Evolutionary conservation across 2,888 invertebrate genomes (phyloP).

Genomic region (Autographa pulchrina): DNA sequence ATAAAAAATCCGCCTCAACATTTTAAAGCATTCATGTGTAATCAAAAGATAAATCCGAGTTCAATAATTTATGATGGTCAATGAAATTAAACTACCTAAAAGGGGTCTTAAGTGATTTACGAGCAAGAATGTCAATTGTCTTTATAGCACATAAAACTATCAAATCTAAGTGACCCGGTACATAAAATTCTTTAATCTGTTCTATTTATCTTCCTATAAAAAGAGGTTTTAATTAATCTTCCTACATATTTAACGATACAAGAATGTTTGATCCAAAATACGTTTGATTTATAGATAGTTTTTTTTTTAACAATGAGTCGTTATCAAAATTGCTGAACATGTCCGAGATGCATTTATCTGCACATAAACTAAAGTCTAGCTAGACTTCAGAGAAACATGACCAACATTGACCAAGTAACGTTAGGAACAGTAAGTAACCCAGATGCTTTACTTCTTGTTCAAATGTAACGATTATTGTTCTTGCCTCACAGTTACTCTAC

Average conservation of each 20-base stretch:
- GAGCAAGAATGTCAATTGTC: neutral
- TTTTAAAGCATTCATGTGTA: neutral
- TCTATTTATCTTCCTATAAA: neutral
- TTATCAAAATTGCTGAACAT: too few relatives aligned
- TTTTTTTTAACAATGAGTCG: too few relatives aligned
- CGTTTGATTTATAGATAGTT: neutral
- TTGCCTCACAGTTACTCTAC: slow-evolving; percentile 72
- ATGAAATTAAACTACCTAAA: neutral
- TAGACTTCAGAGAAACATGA: slow-evolving; percentile 27
- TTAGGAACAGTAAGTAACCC: slow-evolving; percentile 57
- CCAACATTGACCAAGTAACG: slow-evolving; percentile 26
- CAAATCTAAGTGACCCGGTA: neutral
- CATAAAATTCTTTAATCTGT: neutral
- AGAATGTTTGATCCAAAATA: too few relatives aligned
- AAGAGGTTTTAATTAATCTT: neutral
- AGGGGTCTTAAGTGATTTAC: slow-evolving; percentile 1
- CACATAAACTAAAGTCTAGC: slow-evolving; percentile 20
- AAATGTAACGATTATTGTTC: slow-evolving; percentile 67
- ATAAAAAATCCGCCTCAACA: neutral
- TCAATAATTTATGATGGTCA: neutral
- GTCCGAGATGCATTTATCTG: too few relatives aligned
- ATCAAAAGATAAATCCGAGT: neutral
- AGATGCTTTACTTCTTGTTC: slow-evolving; percentile 60
- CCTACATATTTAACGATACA: neutral
- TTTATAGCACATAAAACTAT: neutral